phyloP scores from a whole-genome alignment of 2,797 vertebrate species.

The Danio aesculapii region DNA sequence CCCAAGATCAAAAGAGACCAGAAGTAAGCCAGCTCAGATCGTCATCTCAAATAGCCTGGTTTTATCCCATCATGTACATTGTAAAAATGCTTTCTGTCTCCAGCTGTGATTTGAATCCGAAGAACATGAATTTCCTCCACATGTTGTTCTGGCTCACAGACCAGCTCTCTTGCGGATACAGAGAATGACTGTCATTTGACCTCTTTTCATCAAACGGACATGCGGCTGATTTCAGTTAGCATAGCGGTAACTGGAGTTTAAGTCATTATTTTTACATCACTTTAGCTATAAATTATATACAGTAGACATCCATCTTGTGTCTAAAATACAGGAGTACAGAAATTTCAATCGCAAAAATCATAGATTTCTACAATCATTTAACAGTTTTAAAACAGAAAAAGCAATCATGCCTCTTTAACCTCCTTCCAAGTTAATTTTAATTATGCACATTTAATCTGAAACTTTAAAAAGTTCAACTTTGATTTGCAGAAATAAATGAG shows the following conservation, averaged over 20 bases:
- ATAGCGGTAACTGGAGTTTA: not conserved
- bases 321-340: too few species aligned
- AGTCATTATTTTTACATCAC: constrained; percentile 6
- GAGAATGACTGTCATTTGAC: constrained; percentile 24
- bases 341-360: not conserved
- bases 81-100: constrained; percentile 73
- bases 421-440: not conserved
- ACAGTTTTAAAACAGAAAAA: not conserved
- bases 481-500: too few species aligned
- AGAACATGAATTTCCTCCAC: constrained; percentile 46
- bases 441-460: not conserved
- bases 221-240: constrained; percentile 9
- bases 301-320: not conserved
- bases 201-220: not conserved
- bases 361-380: not conserved
- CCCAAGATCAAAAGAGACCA: constrained; percentile 75
- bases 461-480: too few species aligned
- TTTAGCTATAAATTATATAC: not conserved
- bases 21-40: constrained; percentile 69
- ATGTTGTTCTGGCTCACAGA: constrained; percentile 43
- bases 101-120: constrained; percentile 40
- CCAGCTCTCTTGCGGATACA: not conserved
- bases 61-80: constrained; percentile 70
- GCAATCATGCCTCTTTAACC: not conserved
- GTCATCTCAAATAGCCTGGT: constrained; percentile 68